Conservation (phyloP, 2,113 vertebrate species). For the Apteryx owenii region DNA sequence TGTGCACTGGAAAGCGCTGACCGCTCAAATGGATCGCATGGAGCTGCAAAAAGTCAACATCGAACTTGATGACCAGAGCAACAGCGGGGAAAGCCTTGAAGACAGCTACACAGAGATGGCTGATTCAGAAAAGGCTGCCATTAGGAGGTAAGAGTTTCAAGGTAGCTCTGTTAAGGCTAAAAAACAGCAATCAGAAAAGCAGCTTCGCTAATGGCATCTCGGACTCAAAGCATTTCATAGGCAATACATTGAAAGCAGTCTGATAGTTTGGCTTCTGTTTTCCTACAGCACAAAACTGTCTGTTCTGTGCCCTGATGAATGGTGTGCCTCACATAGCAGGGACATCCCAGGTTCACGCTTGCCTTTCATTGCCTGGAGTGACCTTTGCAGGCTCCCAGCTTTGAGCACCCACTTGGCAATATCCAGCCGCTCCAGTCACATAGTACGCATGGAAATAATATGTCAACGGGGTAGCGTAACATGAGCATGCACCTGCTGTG, state of each 20-base stretch:
- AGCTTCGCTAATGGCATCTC: background rate
- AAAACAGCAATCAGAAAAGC: background rate
- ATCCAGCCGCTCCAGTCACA: background rate
- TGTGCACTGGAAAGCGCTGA: constrained; percentile 70
- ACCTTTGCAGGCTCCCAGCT: background rate
- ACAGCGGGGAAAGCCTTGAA: constrained; percentile 86
- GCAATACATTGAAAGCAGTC: background rate
- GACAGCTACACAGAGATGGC: constrained; percentile 79
- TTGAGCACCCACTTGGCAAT: background rate
- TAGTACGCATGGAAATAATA: background rate
- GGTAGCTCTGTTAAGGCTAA: background rate
- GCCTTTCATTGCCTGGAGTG: background rate
- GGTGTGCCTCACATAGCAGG: background rate
- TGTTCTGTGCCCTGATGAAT: no score
- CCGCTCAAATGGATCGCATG: constrained; percentile 86
- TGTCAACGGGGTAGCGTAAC: background rate
- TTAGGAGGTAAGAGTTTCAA: constrained; percentile 81
- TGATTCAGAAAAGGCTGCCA: constrained; percentile 85
- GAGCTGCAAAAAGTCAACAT: constrained; percentile 91
- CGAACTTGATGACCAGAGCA: constrained; percentile 85
- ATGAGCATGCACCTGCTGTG: background rate
- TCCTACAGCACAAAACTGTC: background rate
- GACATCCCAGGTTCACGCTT: background rate
- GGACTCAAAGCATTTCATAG: background rate
- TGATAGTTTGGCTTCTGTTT: background rate